phyloP scores from a whole-genome alignment of 1,140 invertebrate species.

The Ooceraea biroi region DNA sequence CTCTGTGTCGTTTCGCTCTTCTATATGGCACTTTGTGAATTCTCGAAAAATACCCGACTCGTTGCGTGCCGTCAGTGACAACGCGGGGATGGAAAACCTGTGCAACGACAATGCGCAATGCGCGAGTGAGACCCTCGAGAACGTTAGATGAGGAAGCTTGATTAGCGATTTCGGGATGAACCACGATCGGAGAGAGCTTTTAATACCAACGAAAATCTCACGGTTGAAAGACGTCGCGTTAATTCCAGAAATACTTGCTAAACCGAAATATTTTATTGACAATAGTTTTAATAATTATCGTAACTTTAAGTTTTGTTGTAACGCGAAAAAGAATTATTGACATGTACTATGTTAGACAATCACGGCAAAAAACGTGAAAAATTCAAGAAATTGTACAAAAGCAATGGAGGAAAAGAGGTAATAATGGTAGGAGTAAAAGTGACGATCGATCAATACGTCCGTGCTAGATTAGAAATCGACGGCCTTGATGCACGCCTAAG shows the following conservation, averaged over 20 bases:
- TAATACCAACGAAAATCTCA: neutral
- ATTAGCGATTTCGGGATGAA: neutral
- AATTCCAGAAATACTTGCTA: neutral
- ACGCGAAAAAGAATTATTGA: neutral
- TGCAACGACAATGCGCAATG: conserved; percentile 40
- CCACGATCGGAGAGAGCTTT: conserved; percentile 1
- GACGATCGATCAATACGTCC: conserved; percentile 43
- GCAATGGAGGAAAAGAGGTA: conserved; percentile 5
- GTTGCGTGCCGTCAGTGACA: conserved; percentile 35
- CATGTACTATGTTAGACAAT: neutral
- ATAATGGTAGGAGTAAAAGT: conserved; percentile 26
- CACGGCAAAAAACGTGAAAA: neutral
- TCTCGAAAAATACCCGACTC: conserved; percentile 38
- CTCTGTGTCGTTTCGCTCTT: conserved; percentile 22
- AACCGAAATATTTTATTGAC: neutral
- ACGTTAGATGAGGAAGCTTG: neutral
- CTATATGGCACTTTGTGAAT: conserved; percentile 59
- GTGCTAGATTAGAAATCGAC: conserved; percentile 51
- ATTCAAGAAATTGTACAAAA: conserved; percentile 1
- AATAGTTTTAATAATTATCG: neutral
- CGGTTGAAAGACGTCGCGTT: neutral
- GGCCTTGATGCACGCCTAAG: conserved; percentile 48
- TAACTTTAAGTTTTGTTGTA: neutral
- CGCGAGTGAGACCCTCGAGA: neutral
- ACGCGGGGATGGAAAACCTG: conserved; percentile 53